Evolutionary conservation across 2,797 vertebrate genomes (phyloP), one percentile per base, ranked within the genome.

Genomic region (Trichosurus vulpecula): DNA sequence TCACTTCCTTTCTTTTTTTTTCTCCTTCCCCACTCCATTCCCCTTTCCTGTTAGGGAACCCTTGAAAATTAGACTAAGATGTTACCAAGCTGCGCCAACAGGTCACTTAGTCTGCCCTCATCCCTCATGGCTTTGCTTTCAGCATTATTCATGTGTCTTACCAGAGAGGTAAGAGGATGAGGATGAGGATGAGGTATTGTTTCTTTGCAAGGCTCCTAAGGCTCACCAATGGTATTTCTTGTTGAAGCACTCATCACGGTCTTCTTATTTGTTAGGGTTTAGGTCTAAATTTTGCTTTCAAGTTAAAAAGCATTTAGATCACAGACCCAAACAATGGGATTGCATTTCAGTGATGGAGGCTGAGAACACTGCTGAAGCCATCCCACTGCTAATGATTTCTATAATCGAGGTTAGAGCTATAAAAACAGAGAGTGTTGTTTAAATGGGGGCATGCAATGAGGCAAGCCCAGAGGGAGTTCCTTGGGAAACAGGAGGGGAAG

Each of bases 301-400:
- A 96, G 94, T 97, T 95, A 97, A 94, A 95, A 97, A 90, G 94
- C 95, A 91, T 96, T 94, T 95, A 92, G 94, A 96, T 52, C 90
- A 47, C 91, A 91, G 95, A 96, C 94, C 97, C 93, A 97, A 97
- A 97, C 94, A 97, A 95, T 93, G 47, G 92, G 96, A 52, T 92
- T 95, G 93, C 57, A 87, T 96, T 97, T 97, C 94, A 94, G 58
- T 47, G 41, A 56, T 91, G 89, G 74, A 54, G 51, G 56, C 74
- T 27, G 6, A 11, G 61, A 41, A 8, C 0, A 6, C 25, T 1
- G 4, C 0, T 94, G n/a, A 89, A 54, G 87, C 35, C 54, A 51
- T 52, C 35, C 57, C 16, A 0, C 47, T 47, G 0, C 55, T 93
- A 52, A 29, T 31, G 47, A 91, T 87, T 52, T 53, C 94, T 91